These are phyloP conservation scores for Aphelenchoides bicaudatus DNA, from an alignment of 2,888 invertebrate genomes.

Conservation along the genomic window DNA sequence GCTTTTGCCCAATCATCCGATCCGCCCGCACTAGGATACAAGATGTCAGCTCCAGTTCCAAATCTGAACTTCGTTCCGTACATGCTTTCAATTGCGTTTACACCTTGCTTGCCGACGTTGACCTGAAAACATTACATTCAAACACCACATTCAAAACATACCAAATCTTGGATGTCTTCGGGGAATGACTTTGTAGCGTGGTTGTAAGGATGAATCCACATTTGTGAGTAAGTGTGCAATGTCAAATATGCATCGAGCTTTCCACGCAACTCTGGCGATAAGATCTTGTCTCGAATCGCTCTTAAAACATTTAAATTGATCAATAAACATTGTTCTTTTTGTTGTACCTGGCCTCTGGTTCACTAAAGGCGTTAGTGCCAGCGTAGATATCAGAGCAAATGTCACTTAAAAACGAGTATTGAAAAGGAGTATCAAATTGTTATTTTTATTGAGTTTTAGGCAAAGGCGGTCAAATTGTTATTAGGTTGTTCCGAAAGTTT, in stretches of 20 bases:
- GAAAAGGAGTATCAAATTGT: too few relatives aligned
- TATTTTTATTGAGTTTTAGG: too few relatives aligned
- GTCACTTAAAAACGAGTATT: too few relatives aligned
- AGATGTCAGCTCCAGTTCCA: conserved; percentile 60
- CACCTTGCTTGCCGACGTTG: conserved; percentile 48
- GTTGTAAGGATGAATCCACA: conserved; percentile 60
- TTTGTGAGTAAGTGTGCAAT: conserved; percentile 59
- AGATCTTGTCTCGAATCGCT: conserved; percentile 55
- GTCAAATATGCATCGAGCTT: conserved; percentile 59
- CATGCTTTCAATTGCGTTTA: conserved; percentile 49
- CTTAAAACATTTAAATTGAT: too few relatives aligned
- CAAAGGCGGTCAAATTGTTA: too few relatives aligned
- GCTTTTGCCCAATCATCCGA: conserved; percentile 61
- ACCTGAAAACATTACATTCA: conserved; percentile 37
- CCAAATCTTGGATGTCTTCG: conserved; percentile 55
- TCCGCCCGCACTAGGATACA: conserved; percentile 59
- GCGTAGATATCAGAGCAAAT: conserved; percentile 59
- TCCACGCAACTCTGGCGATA: conserved; percentile 46
- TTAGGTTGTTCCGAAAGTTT: too few relatives aligned
- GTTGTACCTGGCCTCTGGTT: too few relatives aligned
- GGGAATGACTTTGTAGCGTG: conserved; percentile 51
- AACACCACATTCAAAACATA: conserved; percentile 21
- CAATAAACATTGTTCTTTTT: too few relatives aligned
- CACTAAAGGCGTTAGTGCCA: conserved; percentile 35
- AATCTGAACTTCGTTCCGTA: conserved; percentile 56